Conservation (phyloP, 2,797 vertebrate species). For the Danionella dracula region DNA sequence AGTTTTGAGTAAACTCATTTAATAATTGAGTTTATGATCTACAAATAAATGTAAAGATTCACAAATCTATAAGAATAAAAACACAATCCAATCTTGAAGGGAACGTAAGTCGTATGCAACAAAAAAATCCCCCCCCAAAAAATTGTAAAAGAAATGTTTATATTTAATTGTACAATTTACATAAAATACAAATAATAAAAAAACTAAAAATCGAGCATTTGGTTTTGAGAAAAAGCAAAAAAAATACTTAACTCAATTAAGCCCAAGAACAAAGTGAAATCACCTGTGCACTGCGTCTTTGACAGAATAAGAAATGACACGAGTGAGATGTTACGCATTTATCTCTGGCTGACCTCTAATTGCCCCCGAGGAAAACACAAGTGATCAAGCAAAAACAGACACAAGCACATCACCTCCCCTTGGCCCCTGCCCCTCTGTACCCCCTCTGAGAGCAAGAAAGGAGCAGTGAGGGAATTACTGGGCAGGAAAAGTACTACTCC, state of each 20-base stretch:
- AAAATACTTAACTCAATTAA: background rate
- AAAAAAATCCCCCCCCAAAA: no score
- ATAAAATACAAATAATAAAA: no score
- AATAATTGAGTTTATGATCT: no score
- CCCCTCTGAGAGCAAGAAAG: background rate
- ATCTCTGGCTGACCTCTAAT: conserved; percentile 37
- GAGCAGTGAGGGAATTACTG: conserved; percentile 2
- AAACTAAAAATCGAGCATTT: no score
- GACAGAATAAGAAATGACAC: conserved; percentile 31
- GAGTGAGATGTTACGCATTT: conserved; percentile 56
- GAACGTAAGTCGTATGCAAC: no score
- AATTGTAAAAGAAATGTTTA: no score
- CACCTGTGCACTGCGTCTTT: background rate
- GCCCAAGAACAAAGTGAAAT: background rate
- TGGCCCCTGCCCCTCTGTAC: conserved; percentile 8
- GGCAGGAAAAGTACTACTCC: conserved; percentile 45
- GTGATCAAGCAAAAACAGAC: conserved; percentile 15
- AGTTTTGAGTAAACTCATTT: no score
- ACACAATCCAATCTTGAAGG: no score
- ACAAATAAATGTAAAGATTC: no score
- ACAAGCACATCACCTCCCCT: conserved; percentile 19
- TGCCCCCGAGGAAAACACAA: conserved; percentile 9
- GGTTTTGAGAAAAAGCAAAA: no score
- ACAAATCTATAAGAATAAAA: no score
- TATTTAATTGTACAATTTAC: no score